A percentile compares a stretch with the other conserved stretches of the same genome.
These are phyloP conservation scores for Hydractinia symbiolongicarpus DNA, from an alignment of 30 jellyfish, hydroid and myxozoan genomes.

Conservation along the genomic window DNA sequence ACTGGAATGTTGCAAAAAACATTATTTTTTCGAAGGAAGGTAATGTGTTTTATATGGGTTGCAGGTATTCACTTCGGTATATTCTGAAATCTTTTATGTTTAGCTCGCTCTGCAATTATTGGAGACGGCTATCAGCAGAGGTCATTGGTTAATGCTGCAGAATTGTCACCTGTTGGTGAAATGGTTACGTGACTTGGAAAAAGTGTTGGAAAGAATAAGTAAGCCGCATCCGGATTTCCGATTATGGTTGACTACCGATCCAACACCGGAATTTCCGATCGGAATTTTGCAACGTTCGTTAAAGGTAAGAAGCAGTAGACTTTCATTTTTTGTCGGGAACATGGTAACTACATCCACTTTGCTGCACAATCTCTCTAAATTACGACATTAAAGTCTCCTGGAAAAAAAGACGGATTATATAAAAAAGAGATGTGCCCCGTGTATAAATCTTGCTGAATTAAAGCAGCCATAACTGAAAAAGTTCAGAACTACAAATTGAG, in stretches of 20 bases:
- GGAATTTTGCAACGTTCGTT: slow-evolving; percentile 85
- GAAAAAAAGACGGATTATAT: background rate
- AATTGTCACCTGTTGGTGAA: slow-evolving; percentile 87
- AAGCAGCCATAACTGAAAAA: too few species aligned
- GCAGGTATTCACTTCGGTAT: background rate
- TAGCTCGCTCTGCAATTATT: slow-evolving; percentile 81
- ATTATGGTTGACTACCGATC: slow-evolving; percentile 91
- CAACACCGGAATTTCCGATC: slow-evolving; percentile 95
- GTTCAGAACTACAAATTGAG: too few species aligned
- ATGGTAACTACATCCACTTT: too few species aligned
- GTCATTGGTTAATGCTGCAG: slow-evolving; percentile 92
- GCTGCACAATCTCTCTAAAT: too few species aligned
- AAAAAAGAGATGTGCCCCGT: background rate
- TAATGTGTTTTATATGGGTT: background rate
- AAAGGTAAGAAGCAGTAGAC: slow-evolving; percentile 36
- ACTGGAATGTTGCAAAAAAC: background rate
- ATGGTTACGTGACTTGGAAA: slow-evolving; percentile 88
- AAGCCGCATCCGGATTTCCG: slow-evolving; percentile 95
- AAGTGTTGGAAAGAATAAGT: slow-evolving; percentile 64
- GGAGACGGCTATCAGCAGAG: slow-evolving; percentile 89
- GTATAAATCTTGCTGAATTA: background rate
- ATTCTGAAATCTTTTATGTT: background rate
- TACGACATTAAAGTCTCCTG: too few species aligned
- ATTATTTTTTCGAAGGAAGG: background rate
- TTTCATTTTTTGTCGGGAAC: background rate